phyloP scores from a whole-genome alignment of 2,888 invertebrate genomes.

The Lathronympha strigana region DNA sequence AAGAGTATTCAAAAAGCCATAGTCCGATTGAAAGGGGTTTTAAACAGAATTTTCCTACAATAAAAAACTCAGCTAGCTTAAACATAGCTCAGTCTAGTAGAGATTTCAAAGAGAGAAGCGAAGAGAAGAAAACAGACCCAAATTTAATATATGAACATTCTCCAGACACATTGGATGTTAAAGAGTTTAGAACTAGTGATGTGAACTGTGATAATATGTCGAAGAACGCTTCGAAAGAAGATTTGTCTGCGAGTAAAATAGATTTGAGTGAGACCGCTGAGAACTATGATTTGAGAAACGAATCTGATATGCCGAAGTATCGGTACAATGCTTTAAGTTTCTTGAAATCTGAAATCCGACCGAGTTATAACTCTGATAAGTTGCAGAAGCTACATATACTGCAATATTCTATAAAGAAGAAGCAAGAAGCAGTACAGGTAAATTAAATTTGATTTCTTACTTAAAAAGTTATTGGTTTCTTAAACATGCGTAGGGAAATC shows the following conservation, averaged over 20 bases:
- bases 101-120: constrained; percentile 52
- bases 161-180: constrained; percentile 72
- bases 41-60: constrained; percentile 67
- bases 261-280: constrained; percentile 81
- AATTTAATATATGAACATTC: constrained; percentile 76
- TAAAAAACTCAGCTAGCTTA: constrained; percentile 66
- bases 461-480: too few relatives aligned
- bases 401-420: constrained; percentile 89
- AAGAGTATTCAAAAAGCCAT: constrained; percentile 78
- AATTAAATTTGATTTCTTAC: not conserved
- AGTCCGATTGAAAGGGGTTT: constrained; percentile 75
- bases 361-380: constrained; percentile 89
- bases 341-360: constrained; percentile 86
- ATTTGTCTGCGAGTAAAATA: constrained; percentile 64
- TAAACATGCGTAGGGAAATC: too few relatives aligned
- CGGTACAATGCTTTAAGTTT: constrained; percentile 80
- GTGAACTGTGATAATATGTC: constrained; percentile 63
- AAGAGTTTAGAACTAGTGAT: constrained; percentile 61
- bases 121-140: constrained; percentile 54
- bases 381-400: constrained; percentile 88
- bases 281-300: constrained; percentile 73
- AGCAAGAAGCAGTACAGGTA: constrained; percentile 84
- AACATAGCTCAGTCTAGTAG: constrained; percentile 62
- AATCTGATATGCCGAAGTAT: constrained; percentile 70
- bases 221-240: constrained; percentile 64